These are phyloP conservation scores for Aleiodes alternator DNA, from an alignment of 2,888 invertebrate species.

Conservation along the genomic window DNA sequence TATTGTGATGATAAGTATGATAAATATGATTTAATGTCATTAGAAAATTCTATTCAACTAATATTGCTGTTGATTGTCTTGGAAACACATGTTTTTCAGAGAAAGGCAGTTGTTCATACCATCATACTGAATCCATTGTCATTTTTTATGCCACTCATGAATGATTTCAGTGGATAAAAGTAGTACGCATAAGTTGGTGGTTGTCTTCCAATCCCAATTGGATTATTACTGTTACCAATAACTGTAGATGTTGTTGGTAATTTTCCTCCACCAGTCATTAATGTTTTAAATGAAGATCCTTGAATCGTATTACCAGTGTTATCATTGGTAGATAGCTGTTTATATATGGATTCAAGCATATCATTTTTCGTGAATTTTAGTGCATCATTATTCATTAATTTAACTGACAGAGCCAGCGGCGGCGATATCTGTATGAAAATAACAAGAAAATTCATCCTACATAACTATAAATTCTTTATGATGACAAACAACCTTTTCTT, in stretches of 20 bases:
- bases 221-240: slow-evolving; percentile 46
- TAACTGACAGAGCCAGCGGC: slow-evolving; percentile 18
- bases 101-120: slow-evolving; percentile 52
- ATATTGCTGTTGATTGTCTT: too few species aligned
- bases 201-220: slow-evolving; percentile 23
- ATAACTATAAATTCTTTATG: background rate
- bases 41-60: too few species aligned
- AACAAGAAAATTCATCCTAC: slow-evolving; percentile 25
- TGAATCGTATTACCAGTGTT: slow-evolving; percentile 65
- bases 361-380: slow-evolving; percentile 73
- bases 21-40: too few species aligned
- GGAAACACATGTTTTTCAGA: too few species aligned
- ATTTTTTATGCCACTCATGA: slow-evolving; percentile 71
- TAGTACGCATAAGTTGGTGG: slow-evolving; percentile 75
- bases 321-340: slow-evolving; percentile 71
- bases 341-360: slow-evolving; percentile 74
- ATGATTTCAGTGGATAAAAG: slow-evolving; percentile 77
- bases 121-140: slow-evolving; percentile 59
- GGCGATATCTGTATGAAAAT: slow-evolving; percentile 31
- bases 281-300: slow-evolving; percentile 58
- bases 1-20: background rate
- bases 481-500: slow-evolving; percentile 14
- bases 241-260: slow-evolving; percentile 47
- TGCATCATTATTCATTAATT: slow-evolving; percentile 50
- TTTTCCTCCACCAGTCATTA: slow-evolving; percentile 56